Conservation (phyloP, 2,888 invertebrate species). For the Oegoconia quadripuncta region DNA sequence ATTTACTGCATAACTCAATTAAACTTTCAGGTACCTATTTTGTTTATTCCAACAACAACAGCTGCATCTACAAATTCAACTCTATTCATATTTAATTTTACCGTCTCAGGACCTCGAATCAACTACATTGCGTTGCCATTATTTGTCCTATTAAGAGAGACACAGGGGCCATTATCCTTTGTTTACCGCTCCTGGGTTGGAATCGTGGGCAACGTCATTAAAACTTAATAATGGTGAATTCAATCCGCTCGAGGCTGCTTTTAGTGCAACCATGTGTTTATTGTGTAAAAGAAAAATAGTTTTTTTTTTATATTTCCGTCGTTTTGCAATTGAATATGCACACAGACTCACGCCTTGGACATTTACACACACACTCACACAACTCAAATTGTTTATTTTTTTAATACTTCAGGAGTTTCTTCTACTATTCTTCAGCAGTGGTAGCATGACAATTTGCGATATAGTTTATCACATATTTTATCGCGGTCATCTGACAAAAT, state of each 20-base stretch:
- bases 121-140: conserved; percentile 41
- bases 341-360: no score
- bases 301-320: conserved; percentile 25
- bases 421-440: no score
- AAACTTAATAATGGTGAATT: conserved; percentile 69
- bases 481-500: no score
- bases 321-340: no score
- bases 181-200: conserved; percentile 49
- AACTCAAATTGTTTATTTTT: no score
- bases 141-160: conserved; percentile 58
- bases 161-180: conserved; percentile 62
- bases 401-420: no score
- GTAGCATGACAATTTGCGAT: no score
- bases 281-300: conserved; percentile 33
- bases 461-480: no score
- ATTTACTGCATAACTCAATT: no score
- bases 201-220: conserved; percentile 63
- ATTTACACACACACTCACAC: no score
- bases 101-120: conserved; percentile 29
- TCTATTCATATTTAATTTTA: conserved; percentile 48
- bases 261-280: conserved; percentile 41
- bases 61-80: conserved; percentile 26
- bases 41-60: not conserved
- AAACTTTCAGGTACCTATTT: not conserved
- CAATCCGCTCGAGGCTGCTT: conserved; percentile 46